phyloP scores from a whole-genome alignment of 2,797 vertebrate genomes.

The Cottoperca gobio region DNA sequence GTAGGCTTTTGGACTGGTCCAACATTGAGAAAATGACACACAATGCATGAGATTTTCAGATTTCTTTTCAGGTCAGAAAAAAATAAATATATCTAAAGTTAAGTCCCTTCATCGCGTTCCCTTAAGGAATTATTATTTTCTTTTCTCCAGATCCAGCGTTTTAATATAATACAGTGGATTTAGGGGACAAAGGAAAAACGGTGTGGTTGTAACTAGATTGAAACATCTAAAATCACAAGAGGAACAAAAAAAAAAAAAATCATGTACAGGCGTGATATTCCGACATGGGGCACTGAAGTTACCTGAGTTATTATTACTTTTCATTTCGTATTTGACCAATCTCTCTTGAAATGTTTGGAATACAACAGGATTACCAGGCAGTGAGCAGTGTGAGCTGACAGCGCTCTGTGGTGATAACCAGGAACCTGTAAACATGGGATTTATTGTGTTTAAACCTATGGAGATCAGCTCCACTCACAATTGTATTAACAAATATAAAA shows the following conservation, averaged over 20 bases:
- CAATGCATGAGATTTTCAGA: conserved; percentile 76
- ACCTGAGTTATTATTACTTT: conserved; percentile 88
- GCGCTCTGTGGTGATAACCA: conserved; percentile 69
- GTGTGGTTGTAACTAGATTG: conserved; percentile 58
- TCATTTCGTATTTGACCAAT: conserved; percentile 80
- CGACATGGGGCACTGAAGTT: conserved; percentile 84
- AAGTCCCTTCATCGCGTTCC: conserved; percentile 71
- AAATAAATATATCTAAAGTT: conserved; percentile 80
- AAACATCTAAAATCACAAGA: conserved; percentile 53
- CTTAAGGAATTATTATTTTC: conserved; percentile 56
- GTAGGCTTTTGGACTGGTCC: conserved; percentile 78
- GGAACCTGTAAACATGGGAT: conserved; percentile 82
- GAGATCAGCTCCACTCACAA: conserved; percentile 70
- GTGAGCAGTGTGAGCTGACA: conserved; percentile 76
- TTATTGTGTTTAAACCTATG: conserved; percentile 63
- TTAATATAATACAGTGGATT: conserved; percentile 75
- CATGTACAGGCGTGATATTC: conserved; percentile 80
- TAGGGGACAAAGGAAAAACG: conserved; percentile 64
- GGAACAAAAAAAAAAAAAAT: conserved; percentile 47
- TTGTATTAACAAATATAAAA: conserved; percentile 71
- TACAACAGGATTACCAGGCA: conserved; percentile 69
- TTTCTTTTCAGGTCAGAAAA: conserved; percentile 77
- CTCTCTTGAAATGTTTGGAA: conserved; percentile 76
- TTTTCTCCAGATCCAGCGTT: conserved; percentile 73
- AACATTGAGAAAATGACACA: conserved; percentile 82